Conservation (phyloP, 2,888 invertebrate genomes). For the Hirtodrosophila cameraria region DNA sequence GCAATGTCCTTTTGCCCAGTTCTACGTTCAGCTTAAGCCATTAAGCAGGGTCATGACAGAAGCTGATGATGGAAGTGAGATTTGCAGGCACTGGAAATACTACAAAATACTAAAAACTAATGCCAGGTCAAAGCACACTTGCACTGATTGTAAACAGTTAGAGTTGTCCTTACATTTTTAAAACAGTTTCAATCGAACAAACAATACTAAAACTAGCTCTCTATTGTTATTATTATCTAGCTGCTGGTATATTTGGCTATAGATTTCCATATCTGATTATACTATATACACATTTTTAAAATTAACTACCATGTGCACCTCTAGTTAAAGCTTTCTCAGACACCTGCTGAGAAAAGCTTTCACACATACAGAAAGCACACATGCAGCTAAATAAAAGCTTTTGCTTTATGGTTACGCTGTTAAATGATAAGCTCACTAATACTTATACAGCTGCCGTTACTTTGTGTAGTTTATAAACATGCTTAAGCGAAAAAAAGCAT, state of each 20-base stretch:
- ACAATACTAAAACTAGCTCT: too few relatives aligned
- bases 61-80: conserved; percentile 41
- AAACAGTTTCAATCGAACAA: too few relatives aligned
- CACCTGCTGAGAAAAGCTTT: neutral
- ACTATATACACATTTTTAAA: too few relatives aligned
- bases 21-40: conserved; percentile 53
- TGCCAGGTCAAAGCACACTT: neutral
- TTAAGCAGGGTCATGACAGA: conserved; percentile 60
- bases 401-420: neutral
- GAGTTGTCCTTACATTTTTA: too few relatives aligned
- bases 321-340: conserved; percentile 13
- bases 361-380: neutral
- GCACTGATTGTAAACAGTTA: conserved; percentile 10
- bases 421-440: conserved; percentile 10
- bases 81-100: conserved; percentile 46
- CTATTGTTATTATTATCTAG: too few relatives aligned
- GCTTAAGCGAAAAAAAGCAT: too few relatives aligned
- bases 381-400: neutral
- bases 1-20: conserved; percentile 53
- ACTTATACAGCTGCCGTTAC: neutral
- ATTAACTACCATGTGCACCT: too few relatives aligned
- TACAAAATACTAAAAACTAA: too few relatives aligned
- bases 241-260: too few relatives aligned
- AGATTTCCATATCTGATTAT: too few relatives aligned
- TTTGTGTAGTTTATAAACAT: neutral